A percentile compares a stretch with the other conserved stretches of the same genome.
Evolutionary conservation across 1,140 invertebrate genomes (phyloP).

Genomic region (Oncopeltus fasciatus): DNA sequence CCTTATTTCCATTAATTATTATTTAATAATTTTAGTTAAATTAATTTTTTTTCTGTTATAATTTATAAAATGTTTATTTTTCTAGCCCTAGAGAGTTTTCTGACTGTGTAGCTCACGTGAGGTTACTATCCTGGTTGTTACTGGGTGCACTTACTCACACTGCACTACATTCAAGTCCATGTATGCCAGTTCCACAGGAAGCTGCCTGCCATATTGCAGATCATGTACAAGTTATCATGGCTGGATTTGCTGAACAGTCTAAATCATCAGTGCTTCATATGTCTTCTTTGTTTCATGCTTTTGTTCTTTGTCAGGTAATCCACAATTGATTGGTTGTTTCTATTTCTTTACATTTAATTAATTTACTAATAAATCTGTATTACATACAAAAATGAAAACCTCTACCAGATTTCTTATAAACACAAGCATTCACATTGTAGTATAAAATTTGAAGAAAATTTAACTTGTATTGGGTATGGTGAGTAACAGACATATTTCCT

Average conservation of each 20-base stretch:
- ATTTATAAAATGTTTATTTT: constrained; percentile 19
- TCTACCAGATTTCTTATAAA: constrained; percentile 32
- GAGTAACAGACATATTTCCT: no score
- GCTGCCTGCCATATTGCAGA: constrained; percentile 91
- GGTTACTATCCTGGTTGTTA: constrained; percentile 87
- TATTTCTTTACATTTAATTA: no score
- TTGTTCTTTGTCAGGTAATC: constrained; percentile 64
- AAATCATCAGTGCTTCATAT: constrained; percentile 82
- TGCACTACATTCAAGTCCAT: constrained; percentile 40
- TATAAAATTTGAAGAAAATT: no score
- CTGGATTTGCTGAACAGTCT: constrained; percentile 90
- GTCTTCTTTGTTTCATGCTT: constrained; percentile 73
- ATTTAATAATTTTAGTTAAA: no score
- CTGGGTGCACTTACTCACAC: constrained; percentile 84
- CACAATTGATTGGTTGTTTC: no score
- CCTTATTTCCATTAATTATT: background rate
- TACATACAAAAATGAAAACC: no score
- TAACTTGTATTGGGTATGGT: no score
- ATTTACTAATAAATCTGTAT: no score
- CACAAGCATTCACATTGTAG: no score
- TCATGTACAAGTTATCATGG: constrained; percentile 87
- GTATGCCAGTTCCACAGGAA: constrained; percentile 87
- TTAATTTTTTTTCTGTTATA: background rate
- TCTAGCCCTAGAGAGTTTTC: constrained; percentile 79
- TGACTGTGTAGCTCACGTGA: constrained; percentile 88